Base-by-base conservation (phyloP, 2,888 invertebrate species). In the Nomada fabriciana region DNA sequence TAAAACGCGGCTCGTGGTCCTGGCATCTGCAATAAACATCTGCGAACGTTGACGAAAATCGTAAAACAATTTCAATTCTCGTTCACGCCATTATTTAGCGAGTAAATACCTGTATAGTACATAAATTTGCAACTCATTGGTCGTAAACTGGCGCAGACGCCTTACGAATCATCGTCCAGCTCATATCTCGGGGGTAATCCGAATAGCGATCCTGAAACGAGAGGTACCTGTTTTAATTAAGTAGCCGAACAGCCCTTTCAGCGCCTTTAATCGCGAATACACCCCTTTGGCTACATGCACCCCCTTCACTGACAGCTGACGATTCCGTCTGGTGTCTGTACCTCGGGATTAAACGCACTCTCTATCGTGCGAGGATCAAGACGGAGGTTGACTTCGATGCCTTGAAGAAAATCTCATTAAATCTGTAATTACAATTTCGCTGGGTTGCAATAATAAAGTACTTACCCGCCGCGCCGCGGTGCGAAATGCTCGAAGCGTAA, bases 321-420 rank as follows among this genome's bases (percentile, higher is more conserved):
- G 18, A 20, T 57, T 18, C 47, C 36, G 23, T 20, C 23, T 7
- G 43, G 25, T 73, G 61, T 68, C 68, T 60, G 50, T 60, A 53
- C 59, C n/a, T 70, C 69, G 2, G 29, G 29, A 59, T 77, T 55
- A 76, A 43, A 47, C n/a, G 29, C 68, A 13, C 29, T 2, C 9
- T 29, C 10, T 23, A 25, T 23, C 25, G 7, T 2, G 47, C 9
- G 43, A n/a, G 10, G 15, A 1, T 18, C 23, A 18, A n/a, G 18
- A 11, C 3, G 23, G 29, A 10, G 15, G 47, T 18, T 9, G 18
- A 15, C 20, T 74, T 70, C 77, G 78, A 75, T 70, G 61, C 15
- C 70, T 55, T 25, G 57, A 75, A 75, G 75, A 20, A 81, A 83
- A 83, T 83, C 83, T 76, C 83, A 83, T 83, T 83, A 83, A 83